A percentile compares a stretch with the other conserved stretches of the same genome.
These are phyloP conservation scores for Chanos chanos DNA, from an alignment of 2,797 vertebrate species.

Conservation along the genomic window DNA sequence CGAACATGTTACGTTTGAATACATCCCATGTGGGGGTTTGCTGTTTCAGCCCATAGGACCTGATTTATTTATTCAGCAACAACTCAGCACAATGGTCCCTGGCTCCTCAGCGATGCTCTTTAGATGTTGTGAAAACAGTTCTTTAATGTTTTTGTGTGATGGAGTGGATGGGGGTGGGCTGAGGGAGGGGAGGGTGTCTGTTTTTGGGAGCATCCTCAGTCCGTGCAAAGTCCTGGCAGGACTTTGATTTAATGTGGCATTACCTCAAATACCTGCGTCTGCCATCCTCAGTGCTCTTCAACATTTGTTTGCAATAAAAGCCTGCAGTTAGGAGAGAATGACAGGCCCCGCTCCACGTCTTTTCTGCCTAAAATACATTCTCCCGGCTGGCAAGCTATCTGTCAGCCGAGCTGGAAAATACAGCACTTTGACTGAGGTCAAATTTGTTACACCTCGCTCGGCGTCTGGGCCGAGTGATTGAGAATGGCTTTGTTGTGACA, in stretches of 20 bases:
- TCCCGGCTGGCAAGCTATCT: slow-evolving; percentile 18
- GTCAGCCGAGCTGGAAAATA: slow-evolving; percentile 6
- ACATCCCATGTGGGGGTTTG: slow-evolving; percentile 6
- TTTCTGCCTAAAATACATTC: slow-evolving; percentile 1
- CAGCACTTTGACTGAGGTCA: slow-evolving; percentile 4
- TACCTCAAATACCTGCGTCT: slow-evolving; percentile 31
- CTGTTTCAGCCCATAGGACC: slow-evolving; percentile 20
- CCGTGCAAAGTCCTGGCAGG: not conserved
- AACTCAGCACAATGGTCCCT: slow-evolving; percentile 1
- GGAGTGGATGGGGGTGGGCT: not conserved
- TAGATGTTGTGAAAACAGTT: slow-evolving; percentile 35
- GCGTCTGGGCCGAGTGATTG: slow-evolving; percentile 14
- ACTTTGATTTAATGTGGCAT: slow-evolving; percentile 23
- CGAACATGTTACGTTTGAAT: slow-evolving; percentile 14
- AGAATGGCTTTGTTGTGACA: slow-evolving; percentile 34
- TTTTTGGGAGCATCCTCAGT: not conserved
- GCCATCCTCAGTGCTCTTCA: slow-evolving; percentile 5
- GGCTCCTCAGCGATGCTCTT: slow-evolving; percentile 23
- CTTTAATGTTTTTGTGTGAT: slow-evolving; percentile 9
- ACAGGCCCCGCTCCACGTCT: not conserved
- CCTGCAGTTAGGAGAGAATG: slow-evolving; percentile 10
- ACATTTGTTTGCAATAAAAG: slow-evolving; percentile 34
- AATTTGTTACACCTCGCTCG: slow-evolving; percentile 11
- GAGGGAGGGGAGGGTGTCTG: not conserved
- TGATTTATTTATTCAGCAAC: slow-evolving; percentile 38